phyloP scores from a whole-genome alignment of 2,113 vertebrate genomes.

The Sinosuthora webbiana region DNA sequence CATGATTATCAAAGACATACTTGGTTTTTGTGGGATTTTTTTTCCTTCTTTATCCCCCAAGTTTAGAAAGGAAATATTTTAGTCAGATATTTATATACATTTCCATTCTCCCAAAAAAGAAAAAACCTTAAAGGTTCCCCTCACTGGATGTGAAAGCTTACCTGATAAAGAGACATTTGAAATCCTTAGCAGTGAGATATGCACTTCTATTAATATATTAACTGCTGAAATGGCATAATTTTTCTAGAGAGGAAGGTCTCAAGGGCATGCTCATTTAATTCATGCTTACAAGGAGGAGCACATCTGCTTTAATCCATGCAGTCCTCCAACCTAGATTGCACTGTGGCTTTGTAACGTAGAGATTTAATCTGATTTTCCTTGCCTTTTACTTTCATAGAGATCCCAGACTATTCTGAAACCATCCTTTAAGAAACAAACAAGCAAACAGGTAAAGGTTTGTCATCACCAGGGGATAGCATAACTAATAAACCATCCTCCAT shows the following conservation, averaged over 20 bases:
- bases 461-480: background rate
- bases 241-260: background rate
- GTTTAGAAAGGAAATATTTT: background rate
- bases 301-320: background rate
- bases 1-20: conserved; percentile 9
- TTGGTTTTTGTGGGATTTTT: background rate
- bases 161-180: background rate
- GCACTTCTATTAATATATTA: background rate
- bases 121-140: conserved; percentile 18
- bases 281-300: background rate
- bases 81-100: background rate
- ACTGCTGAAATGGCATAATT: background rate
- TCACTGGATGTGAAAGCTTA: background rate
- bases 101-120: conserved; percentile 29
- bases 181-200: background rate
- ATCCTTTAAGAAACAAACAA: background rate
- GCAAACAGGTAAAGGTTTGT: background rate
- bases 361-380: background rate
- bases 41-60: background rate
- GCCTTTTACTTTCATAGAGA: background rate
- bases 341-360: background rate
- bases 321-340: background rate
- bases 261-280: background rate
- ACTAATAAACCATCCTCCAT: background rate
- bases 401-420: background rate